Conservation (phyloP, 2,888 invertebrate genomes). For the Netelia fuscicornis region DNA sequence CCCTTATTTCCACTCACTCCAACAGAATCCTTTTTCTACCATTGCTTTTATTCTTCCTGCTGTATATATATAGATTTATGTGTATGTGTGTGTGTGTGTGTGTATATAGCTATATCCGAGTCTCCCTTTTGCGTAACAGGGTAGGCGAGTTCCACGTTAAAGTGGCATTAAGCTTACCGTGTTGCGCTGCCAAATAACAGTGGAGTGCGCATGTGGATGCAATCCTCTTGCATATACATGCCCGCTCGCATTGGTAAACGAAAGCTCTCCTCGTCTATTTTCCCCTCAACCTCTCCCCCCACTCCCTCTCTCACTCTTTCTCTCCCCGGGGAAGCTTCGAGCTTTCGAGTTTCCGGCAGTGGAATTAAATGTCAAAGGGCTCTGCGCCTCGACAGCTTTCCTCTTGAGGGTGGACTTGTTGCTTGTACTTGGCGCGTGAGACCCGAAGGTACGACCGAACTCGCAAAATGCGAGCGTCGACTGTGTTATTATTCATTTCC, state of each 20-base stretch:
- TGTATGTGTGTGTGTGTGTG: slow-evolving; percentile 10
- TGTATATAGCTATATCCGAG: slow-evolving; percentile 26
- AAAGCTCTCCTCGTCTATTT: neutral
- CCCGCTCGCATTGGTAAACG: neutral
- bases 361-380: slow-evolving; percentile 70
- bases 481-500: slow-evolving; percentile 51
- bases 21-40: slow-evolving; percentile 37
- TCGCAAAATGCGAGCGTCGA: slow-evolving; percentile 30
- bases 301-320: neutral
- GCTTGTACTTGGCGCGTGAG: slow-evolving; percentile 59
- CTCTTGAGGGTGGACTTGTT: slow-evolving; percentile 63
- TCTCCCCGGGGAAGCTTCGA: slow-evolving; percentile 52
- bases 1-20: slow-evolving; percentile 32
- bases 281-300: neutral
- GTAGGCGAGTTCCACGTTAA: slow-evolving; percentile 67
- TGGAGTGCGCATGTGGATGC: slow-evolving; percentile 40
- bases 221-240: slow-evolving; percentile 2
- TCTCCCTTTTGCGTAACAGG: slow-evolving; percentile 54
- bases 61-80: neutral
- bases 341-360: slow-evolving; percentile 62
- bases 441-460: slow-evolving; percentile 11
- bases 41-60: neutral
- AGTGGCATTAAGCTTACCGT: slow-evolving; percentile 69
- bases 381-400: slow-evolving; percentile 51
- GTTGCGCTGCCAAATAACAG: slow-evolving; percentile 63